Conservation (phyloP, 2,113 vertebrate species). For the Dipodomys stephensi region DNA sequence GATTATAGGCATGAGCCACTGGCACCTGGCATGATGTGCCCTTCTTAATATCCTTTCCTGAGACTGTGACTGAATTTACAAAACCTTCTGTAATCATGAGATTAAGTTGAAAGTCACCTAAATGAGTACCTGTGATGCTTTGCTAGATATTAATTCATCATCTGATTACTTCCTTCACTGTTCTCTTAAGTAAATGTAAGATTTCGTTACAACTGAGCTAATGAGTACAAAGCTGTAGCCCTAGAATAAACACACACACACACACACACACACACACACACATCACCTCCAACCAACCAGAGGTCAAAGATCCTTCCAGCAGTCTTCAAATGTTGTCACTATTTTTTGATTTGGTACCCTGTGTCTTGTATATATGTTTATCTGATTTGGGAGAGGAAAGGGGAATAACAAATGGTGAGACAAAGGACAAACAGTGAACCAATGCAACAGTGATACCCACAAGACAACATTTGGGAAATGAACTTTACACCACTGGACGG, state of each 20-base stretch:
- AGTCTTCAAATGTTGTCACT: not conserved
- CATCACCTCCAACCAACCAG: not conserved
- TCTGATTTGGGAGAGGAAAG: too few species aligned
- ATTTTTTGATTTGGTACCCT: too few species aligned
- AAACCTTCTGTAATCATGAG: not conserved
- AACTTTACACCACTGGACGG: too few species aligned
- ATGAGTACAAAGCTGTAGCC: not conserved
- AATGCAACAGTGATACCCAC: too few species aligned
- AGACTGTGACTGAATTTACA: not conserved
- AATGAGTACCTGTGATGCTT: not conserved
- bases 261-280: too few species aligned
- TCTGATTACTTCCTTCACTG: not conserved
- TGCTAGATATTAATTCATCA: not conserved
- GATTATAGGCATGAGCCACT: too few species aligned
- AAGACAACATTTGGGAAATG: too few species aligned
- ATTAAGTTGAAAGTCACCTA: not conserved
- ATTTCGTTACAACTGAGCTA: not conserved
- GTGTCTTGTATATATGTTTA: too few species aligned
- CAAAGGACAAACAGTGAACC: too few species aligned
- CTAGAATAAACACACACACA: not conserved
- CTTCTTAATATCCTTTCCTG: slow-evolving; percentile 7
- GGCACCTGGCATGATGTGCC: too few species aligned
- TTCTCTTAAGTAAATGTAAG: not conserved
- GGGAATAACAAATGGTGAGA: too few species aligned
- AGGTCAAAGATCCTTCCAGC: slow-evolving; percentile 8